These are phyloP conservation scores for Aspidapion aeneum DNA, from an alignment of 2,888 invertebrate genomes.

Conservation along the genomic window DNA sequence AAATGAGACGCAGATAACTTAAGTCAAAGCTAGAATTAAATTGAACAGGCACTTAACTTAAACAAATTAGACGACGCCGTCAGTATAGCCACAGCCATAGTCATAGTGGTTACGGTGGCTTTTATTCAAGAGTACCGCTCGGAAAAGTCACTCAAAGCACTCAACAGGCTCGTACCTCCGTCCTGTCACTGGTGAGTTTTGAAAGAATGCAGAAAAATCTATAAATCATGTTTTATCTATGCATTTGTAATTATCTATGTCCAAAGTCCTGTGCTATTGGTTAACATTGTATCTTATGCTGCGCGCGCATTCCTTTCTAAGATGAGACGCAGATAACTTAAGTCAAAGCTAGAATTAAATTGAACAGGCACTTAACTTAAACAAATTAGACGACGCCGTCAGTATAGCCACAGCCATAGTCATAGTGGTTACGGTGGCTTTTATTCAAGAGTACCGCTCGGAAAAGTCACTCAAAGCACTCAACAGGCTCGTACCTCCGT, in stretches of 20 bases:
- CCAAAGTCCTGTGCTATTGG: no score
- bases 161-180: slow-evolving; percentile 96
- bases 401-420: slow-evolving; percentile 94
- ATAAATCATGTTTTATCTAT: background rate
- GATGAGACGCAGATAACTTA: no score
- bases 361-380: no score
- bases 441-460: slow-evolving; percentile 97
- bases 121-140: slow-evolving; percentile 99
- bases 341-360: no score
- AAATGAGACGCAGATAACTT: no score
- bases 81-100: slow-evolving; percentile 93
- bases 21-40: no score
- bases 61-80: slow-evolving; percentile 98
- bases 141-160: slow-evolving; percentile 94
- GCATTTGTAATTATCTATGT: no score
- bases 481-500: slow-evolving; percentile 95
- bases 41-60: no score
- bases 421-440: slow-evolving; percentile 98
- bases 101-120: slow-evolving; percentile 97
- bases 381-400: slow-evolving; percentile 98
- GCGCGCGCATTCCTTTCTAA: no score
- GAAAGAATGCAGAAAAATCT: background rate
- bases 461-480: slow-evolving; percentile 97
- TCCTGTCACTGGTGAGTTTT: slow-evolving; percentile 80
- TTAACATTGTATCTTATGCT: no score